Conservation (phyloP, 2,113 vertebrate species). For the Delphinus delphis region DNA sequence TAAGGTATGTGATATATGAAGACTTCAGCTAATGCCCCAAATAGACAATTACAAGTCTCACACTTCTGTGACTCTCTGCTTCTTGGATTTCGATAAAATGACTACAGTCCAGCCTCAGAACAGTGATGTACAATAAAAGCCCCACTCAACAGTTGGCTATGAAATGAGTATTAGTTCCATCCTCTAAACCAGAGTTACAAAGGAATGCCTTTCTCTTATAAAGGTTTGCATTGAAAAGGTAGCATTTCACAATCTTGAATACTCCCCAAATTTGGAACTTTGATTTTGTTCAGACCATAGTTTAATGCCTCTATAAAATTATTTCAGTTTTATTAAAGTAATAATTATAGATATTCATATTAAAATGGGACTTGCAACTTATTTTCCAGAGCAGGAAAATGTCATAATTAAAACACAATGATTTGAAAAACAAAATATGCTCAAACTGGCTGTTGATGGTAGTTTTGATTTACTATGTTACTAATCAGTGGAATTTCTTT, state of each 20-base stretch:
- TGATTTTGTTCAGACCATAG: background rate
- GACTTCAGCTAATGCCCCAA: background rate
- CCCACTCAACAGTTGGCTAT: background rate
- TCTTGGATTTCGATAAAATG: background rate
- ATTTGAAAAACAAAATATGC: conserved; percentile 18
- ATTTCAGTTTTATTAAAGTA: background rate
- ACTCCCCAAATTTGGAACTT: background rate
- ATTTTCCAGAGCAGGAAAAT: conserved; percentile 22
- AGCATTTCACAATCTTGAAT: background rate
- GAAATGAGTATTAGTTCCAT: background rate
- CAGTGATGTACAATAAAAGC: background rate
- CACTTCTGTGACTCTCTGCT: background rate
- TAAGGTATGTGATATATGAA: conserved; percentile 14
- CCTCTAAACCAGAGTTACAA: background rate
- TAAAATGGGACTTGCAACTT: conserved; percentile 10
- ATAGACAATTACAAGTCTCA: background rate
- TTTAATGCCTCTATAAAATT: background rate
- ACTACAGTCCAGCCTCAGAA: background rate
- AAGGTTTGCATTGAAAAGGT: background rate
- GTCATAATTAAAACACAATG: conserved; percentile 3
- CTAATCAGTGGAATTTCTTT: background rate
- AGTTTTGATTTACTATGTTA: conserved; percentile 2
- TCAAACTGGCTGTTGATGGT: background rate
- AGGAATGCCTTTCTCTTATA: background rate
- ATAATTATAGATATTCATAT: background rate